Evolutionary conservation across 2,797 vertebrate species (phyloP).

Genomic region (Lerista edwardsae): DNA sequence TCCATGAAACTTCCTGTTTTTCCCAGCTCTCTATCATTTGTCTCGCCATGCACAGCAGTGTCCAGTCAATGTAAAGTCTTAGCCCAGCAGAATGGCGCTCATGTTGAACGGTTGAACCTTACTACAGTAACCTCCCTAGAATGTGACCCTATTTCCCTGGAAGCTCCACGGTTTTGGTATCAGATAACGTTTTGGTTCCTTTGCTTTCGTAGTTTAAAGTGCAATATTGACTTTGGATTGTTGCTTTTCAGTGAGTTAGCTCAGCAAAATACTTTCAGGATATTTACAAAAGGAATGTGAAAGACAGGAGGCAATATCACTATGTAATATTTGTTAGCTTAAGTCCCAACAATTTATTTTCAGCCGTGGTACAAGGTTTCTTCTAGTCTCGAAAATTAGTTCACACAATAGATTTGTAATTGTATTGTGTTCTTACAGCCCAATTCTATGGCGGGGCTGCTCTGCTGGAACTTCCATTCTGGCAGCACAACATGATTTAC

Average conservation of each 20-base stretch:
- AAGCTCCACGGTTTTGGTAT: conserved; percentile 55
- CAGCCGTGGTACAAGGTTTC: neutral
- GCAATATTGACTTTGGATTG: conserved; percentile 78
- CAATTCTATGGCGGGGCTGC: no score
- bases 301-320: conserved; percentile 62
- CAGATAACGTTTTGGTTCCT: conserved; percentile 67
- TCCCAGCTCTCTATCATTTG: neutral
- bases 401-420: conserved; percentile 50
- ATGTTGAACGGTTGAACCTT: conserved; percentile 39
- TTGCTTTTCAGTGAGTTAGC: conserved; percentile 71
- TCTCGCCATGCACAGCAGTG: neutral
- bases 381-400: neutral
- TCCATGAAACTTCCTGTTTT: no score
- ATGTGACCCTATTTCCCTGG: neutral
- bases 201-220: conserved; percentile 73
- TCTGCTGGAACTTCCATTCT: no score
- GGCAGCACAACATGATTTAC: no score
- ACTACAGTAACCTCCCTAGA: conserved; percentile 55
- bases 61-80: conserved; percentile 5
- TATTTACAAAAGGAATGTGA: conserved; percentile 71
- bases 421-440: conserved; percentile 42
- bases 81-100: neutral
- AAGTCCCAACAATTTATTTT: conserved; percentile 24
- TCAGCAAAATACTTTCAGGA: conserved; percentile 78
- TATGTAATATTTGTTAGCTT: conserved; percentile 70